These are phyloP conservation scores for Montipora efflorescens DNA, from an alignment of 64 coral and sea anemone species.

Conservation along the genomic window DNA sequence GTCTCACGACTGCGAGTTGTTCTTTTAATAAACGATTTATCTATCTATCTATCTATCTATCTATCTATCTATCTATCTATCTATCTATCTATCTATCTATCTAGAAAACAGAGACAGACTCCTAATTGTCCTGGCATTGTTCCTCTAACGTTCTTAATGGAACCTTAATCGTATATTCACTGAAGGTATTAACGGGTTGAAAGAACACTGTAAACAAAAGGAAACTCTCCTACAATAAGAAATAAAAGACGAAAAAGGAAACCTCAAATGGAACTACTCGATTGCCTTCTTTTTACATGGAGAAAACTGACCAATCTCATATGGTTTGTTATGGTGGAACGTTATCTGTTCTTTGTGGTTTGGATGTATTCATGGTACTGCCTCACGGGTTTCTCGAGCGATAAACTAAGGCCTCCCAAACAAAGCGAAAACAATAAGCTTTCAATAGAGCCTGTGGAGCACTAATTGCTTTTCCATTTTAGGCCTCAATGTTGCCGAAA, in stretches of 20 bases:
- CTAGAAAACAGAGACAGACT: not conserved
- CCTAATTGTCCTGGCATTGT: slow-evolving; percentile 46
- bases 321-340: slow-evolving; percentile 15
- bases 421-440: slow-evolving; percentile 29
- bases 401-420: slow-evolving; percentile 7
- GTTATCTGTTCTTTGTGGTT: not conserved
- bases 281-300: not conserved
- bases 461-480: slow-evolving; percentile 61
- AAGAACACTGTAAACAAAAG: slow-evolving; percentile 25
- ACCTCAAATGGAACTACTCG: not conserved
- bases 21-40: too few relatives aligned
- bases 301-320: not conserved
- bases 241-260: not conserved
- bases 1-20: too few relatives aligned
- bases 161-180: slow-evolving; percentile 54
- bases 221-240: not conserved
- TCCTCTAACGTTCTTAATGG: slow-evolving; percentile 55
- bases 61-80: too few relatives aligned
- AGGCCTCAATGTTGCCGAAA: slow-evolving; percentile 41
- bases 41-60: too few relatives aligned
- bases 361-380: slow-evolving; percentile 5
- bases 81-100: too few relatives aligned
- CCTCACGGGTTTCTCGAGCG: slow-evolving; percentile 15
- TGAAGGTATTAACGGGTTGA: slow-evolving; percentile 41
- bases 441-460: slow-evolving; percentile 46